Conservation (phyloP, 2,113 vertebrate species). For the Neomonachus schauinslandi region DNA sequence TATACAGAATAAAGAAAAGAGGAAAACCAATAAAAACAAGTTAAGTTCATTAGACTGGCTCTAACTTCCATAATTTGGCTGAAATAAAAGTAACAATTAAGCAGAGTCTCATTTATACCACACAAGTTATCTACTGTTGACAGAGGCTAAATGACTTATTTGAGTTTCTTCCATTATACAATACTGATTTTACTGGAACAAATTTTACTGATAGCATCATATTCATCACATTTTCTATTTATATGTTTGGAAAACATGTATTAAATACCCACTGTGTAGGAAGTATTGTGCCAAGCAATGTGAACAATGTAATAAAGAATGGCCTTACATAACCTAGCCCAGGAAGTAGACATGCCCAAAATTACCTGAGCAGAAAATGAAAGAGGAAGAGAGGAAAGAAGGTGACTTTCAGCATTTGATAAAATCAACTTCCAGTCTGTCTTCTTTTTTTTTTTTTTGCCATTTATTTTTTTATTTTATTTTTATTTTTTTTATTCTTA, state of each 20-base stretch:
- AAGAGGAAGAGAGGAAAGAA: not conserved
- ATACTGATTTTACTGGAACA: not conserved
- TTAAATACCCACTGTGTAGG: not conserved
- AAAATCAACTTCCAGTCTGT: not conserved
- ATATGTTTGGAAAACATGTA: not conserved
- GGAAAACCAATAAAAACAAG: not conserved
- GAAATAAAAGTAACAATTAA: slow-evolving; percentile 12
- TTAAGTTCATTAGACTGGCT: not conserved
- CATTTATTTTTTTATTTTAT: no score
- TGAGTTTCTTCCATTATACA: not conserved
- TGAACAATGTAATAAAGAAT: not conserved
- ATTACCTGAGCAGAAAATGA: not conserved
- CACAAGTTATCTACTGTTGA: not conserved
- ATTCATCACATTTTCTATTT: not conserved
- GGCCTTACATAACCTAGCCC: not conserved
- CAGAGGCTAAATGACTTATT: slow-evolving; percentile 4
- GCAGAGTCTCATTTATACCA: not conserved
- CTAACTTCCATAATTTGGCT: not conserved
- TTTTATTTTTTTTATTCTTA: no score
- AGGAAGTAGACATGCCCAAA: not conserved
- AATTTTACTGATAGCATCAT: not conserved
- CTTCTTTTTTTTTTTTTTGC: no score
- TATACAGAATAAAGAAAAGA: slow-evolving; percentile 2
- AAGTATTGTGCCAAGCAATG: not conserved
- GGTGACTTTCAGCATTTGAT: not conserved